These are phyloP conservation scores for Cremastinae sp. DNA, from an alignment of 2,888 invertebrate species.

Conservation along the genomic window DNA sequence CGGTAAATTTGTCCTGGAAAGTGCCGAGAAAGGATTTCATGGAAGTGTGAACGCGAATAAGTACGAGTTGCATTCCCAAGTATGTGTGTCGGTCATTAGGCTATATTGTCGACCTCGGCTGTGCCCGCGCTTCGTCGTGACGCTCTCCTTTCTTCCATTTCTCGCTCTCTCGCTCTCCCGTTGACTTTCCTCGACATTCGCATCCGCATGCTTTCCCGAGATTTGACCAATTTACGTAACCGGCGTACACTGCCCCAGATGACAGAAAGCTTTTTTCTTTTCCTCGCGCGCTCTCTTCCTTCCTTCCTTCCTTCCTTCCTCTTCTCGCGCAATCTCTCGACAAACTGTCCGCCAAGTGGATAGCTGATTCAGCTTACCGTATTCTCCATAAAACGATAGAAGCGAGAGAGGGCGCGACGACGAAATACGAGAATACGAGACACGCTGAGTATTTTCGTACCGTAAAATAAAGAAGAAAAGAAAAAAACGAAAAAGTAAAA, in stretches of 20 bases:
- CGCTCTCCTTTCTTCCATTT: conserved; percentile 34
- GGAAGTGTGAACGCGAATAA: not conserved
- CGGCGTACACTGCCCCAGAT: conserved; percentile 8
- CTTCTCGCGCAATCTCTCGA: not conserved
- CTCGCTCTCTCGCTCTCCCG: conserved; percentile 23
- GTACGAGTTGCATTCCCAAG: not conserved
- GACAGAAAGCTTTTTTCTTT: conserved; percentile 19
- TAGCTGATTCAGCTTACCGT: conserved; percentile 14
- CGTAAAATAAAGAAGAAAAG: not conserved
- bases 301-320: not conserved
- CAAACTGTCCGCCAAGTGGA: conserved; percentile 4
- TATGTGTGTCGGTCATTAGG: conserved; percentile 66
- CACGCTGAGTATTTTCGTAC: not conserved
- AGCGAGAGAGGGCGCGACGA: not conserved
- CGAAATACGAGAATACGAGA: not conserved
- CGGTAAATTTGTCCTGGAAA: conserved; percentile 63
- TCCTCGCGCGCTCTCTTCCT: not conserved
- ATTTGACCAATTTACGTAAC: conserved; percentile 70
- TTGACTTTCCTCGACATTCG: conserved; percentile 41
- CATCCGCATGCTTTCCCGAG: conserved; percentile 66
- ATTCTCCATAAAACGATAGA: conserved; percentile 10
- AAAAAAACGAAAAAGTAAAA: no score
- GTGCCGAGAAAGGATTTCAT: conserved; percentile 41
- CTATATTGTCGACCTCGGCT: conserved; percentile 69
- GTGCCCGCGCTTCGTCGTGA: conserved; percentile 32